Percentiles rank a stretch among this genome's conserved stretches.
Evolutionary conservation across 1,140 invertebrate species (phyloP).

Genomic region (Branchinecta lindahli): DNA sequence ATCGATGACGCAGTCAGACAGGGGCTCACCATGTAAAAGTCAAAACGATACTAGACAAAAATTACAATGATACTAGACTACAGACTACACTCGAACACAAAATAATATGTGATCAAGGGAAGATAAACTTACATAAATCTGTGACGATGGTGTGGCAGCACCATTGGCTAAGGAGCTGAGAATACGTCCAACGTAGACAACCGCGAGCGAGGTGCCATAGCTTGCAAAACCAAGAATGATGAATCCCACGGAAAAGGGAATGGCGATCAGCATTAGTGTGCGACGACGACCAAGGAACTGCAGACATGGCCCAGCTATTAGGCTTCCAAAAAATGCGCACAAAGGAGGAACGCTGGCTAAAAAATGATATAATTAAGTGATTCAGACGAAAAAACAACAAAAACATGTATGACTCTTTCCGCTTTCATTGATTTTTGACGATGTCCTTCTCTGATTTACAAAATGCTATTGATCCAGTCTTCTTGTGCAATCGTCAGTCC

Average conservation of each 20-base stretch:
- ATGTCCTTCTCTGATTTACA: too few relatives aligned
- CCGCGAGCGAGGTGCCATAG: constrained; percentile 28
- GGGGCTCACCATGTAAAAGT: too few relatives aligned
- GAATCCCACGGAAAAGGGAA: constrained; percentile 56
- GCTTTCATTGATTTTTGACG: too few relatives aligned
- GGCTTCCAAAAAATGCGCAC: constrained; percentile 32
- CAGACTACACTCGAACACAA: too few relatives aligned
- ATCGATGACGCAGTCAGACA: too few relatives aligned
- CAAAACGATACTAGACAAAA: too few relatives aligned
- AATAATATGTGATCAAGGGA: neutral
- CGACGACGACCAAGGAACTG: constrained; percentile 47
- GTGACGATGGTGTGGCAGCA: constrained; percentile 40
- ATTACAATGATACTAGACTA: too few relatives aligned
- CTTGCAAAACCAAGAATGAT: constrained; percentile 40
- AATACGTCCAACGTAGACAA: constrained; percentile 44
- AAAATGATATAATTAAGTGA: too few relatives aligned
- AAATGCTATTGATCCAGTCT: too few relatives aligned
- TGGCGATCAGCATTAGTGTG: constrained; percentile 43
- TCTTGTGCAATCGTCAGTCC: too few relatives aligned
- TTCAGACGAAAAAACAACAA: too few relatives aligned
- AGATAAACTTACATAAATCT: constrained; percentile 46
- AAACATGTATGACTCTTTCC: too few relatives aligned
- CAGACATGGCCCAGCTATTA: constrained; percentile 32
- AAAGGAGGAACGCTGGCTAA: constrained; percentile 18
- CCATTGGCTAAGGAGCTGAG: constrained; percentile 46